A percentile compares a stretch with the other conserved stretches of the same genome.
Conservation (phyloP, 2,113 vertebrate species). For the Egretta garzetta region DNA sequence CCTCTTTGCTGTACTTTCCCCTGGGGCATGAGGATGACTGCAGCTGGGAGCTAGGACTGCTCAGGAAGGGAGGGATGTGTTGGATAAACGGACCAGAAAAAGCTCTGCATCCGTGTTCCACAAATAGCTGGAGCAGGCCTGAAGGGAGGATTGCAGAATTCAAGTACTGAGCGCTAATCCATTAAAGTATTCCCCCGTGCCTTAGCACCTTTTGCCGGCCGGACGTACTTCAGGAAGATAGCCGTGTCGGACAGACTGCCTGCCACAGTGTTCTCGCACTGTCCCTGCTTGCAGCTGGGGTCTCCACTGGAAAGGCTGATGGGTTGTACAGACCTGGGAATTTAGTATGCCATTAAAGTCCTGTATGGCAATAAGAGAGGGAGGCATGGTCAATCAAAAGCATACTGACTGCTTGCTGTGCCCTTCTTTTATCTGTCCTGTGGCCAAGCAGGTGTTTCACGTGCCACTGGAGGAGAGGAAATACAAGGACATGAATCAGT, state of each 20-base stretch:
- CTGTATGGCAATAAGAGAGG: neutral
- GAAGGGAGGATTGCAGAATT: neutral
- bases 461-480: slow-evolving; percentile 98
- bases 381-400: neutral
- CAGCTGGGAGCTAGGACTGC: neutral
- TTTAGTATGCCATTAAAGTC: neutral
- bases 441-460: slow-evolving; percentile 89
- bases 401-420: neutral
- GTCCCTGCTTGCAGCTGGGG: neutral
- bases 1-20: neutral
- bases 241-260: neutral
- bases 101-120: neutral
- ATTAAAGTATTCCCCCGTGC: neutral
- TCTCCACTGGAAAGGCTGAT: neutral
- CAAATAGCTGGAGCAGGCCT: neutral
- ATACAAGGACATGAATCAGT: slow-evolving; percentile 99
- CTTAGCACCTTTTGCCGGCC: neutral
- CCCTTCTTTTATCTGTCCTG: neutral
- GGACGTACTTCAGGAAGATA: neutral
- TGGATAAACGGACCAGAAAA: neutral
- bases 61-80: neutral
- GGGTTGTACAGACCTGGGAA: neutral
- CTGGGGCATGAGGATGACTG: neutral
- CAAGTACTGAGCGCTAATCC: neutral
- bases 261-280: neutral